A percentile compares a stretch with the other conserved stretches of the same genome.
These are phyloP conservation scores for Agrotis puta DNA, from an alignment of 2,888 invertebrate species.

Conservation along the genomic window DNA sequence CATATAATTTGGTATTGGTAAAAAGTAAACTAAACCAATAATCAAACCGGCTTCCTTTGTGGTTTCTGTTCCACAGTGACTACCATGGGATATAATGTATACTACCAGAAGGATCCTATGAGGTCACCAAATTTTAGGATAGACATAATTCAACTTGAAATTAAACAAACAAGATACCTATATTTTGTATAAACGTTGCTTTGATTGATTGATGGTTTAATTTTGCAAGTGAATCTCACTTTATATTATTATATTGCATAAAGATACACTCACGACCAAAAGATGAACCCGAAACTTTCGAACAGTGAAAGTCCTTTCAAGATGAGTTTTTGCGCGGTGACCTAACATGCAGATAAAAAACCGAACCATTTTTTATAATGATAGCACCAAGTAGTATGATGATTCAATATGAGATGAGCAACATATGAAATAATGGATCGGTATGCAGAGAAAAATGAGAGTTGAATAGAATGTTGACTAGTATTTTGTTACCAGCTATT, in stretches of 20 bases:
- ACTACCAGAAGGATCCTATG: neutral
- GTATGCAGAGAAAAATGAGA: slow-evolving; percentile 2
- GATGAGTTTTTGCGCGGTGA: slow-evolving; percentile 54
- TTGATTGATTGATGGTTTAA: slow-evolving; percentile 5
- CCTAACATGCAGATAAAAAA: slow-evolving; percentile 50
- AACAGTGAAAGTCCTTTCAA: slow-evolving; percentile 61
- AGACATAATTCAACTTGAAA: neutral
- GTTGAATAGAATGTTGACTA: neutral
- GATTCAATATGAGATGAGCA: slow-evolving; percentile 41
- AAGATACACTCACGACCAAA: slow-evolving; percentile 15
- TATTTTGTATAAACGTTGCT: neutral
- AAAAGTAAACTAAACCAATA: slow-evolving; percentile 37
- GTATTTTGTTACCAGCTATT: neutral
- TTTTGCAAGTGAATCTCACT: slow-evolving; percentile 2
- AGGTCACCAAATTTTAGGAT: neutral
- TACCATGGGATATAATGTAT: slow-evolving; percentile 8
- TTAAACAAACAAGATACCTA: neutral
- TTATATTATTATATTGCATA: slow-evolving; percentile 1
- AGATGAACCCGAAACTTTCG: slow-evolving; percentile 40
- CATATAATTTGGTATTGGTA: slow-evolving; percentile 32
- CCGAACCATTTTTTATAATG: slow-evolving; percentile 17
- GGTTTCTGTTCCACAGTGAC: slow-evolving; percentile 18
- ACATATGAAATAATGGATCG: neutral
- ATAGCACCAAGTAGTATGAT: slow-evolving; percentile 16
- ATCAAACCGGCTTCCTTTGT: slow-evolving; percentile 11